phyloP scores from a whole-genome alignment of 2,113 vertebrate genomes.

The Okapia johnstoni region DNA sequence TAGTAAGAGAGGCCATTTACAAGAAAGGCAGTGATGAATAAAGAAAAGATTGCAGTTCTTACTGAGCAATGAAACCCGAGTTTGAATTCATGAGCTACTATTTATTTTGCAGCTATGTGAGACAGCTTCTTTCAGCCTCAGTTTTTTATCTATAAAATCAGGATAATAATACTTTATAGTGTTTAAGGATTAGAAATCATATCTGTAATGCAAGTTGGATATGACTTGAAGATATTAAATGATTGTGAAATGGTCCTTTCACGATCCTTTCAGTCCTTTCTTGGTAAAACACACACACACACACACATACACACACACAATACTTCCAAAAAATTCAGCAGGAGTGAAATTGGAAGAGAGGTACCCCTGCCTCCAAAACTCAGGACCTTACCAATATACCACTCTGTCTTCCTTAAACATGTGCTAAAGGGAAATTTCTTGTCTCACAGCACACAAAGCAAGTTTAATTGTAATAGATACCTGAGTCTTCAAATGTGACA shows the following conservation, averaged over 20 bases:
- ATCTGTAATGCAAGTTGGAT: background rate
- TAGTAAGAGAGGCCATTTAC: background rate
- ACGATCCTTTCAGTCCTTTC: background rate
- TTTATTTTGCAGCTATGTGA: background rate
- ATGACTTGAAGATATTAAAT: background rate
- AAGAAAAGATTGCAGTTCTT: background rate
- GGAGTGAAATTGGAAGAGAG: background rate
- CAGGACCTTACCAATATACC: background rate
- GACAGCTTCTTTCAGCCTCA: background rate
- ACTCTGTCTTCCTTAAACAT: background rate
- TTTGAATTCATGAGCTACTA: background rate
- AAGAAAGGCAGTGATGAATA: background rate
- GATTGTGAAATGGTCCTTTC: background rate
- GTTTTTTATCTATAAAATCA: conserved; percentile 15
- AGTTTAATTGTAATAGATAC: background rate
- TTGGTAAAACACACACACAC: background rate
- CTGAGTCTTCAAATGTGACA: background rate
- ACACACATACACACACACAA: background rate
- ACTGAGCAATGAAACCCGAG: background rate
- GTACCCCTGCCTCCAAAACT: background rate
- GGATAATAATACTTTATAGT: background rate
- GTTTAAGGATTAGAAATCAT: background rate
- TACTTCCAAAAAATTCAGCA: background rate
- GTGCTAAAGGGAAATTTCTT: background rate
- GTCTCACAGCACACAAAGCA: background rate